A percentile compares a stretch with the other conserved stretches of the same genome.
Evolutionary conservation across 2,113 vertebrate species (phyloP).

Genomic region (Sterrhoptilus dennistouni): DNA sequence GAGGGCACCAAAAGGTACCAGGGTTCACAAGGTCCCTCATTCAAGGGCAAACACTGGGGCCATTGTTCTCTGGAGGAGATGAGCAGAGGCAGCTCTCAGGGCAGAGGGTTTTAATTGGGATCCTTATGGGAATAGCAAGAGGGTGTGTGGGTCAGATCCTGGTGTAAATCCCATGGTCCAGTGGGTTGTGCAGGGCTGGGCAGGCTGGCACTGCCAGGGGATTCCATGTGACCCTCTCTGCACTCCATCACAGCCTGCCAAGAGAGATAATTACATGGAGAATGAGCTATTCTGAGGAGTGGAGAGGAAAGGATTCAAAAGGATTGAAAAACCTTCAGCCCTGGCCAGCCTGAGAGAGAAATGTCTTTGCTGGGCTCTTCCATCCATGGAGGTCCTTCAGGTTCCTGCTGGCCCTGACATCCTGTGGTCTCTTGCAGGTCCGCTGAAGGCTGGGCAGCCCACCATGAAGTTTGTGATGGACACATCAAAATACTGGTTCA

Average conservation of each 20-base stretch:
- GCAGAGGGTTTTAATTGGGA: slow-evolving; percentile 26
- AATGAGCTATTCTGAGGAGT: not conserved
- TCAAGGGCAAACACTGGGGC: not conserved
- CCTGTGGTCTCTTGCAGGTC: slow-evolving; percentile 37
- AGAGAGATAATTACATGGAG: not conserved
- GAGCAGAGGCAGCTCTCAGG: not conserved
- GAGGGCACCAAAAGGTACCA: not conserved
- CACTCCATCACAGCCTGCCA: not conserved
- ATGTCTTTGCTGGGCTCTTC: not conserved
- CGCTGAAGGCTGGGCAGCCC: slow-evolving; percentile 72
- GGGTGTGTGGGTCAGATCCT: not conserved
- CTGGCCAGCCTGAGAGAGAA: not conserved
- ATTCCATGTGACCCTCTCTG: not conserved
- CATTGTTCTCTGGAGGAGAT: slow-evolving; percentile 21
- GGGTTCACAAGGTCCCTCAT: not conserved
- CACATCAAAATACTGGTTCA: slow-evolving; percentile 91
- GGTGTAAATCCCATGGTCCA: not conserved
- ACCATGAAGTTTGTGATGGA: slow-evolving; percentile 98
- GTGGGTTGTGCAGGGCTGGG: not conserved
- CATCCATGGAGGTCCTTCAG: not conserved
- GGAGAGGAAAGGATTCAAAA: not conserved
- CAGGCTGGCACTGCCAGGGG: not conserved
- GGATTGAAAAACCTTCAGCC: not conserved
- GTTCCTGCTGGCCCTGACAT: not conserved
- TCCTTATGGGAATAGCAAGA: not conserved